Base-by-base conservation (phyloP, 2,797 vertebrate species). In the Meriones psammophilus region DNA sequence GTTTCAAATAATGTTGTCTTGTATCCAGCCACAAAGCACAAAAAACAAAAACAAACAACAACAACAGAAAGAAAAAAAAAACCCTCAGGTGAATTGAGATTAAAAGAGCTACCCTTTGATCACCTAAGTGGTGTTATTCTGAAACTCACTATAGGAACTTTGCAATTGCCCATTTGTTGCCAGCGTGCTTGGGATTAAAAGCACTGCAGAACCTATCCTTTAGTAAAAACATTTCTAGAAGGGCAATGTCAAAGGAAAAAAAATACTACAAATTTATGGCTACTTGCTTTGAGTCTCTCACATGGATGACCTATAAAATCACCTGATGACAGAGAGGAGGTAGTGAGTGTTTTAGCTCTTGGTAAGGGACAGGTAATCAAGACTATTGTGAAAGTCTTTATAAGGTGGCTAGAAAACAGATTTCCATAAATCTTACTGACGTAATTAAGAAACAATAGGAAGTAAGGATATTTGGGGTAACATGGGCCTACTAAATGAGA, bases 1-100 rank as follows among this genome's bases (percentile, higher is more conserved):
- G 64, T 94, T 97, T 96, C 10, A 95, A 80, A 78, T 89, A 87
- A 46, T 76, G 54, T 81, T 73, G 12, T 39, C 42, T 92, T 85
- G 33, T 81, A n/a, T 96, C 58, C 36, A 94, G 36, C 3, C 33
- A 94, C 26, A 94, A 36, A 94, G 26, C 28, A 84, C 80, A 64
- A 50, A 50, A 50, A 50, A 50, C 50, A 50, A 50, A 50, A 50
- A 50, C 50, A 50, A 50, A 50, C 50, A 50, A 8, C 46, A 50
- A 50, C 50, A 50, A 50, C 50, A 50, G 10, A 8, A 50, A 50
- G 1, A 50, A 50, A 8, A 50, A 50, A 50, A 9, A 8, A 50
- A 50, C 42, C 46, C 66, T 88, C 12, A 84, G 18, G 33, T 20
- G 1, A 2, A n/a, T 24, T 64, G 66, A 42, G 10, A 46, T 69